Percentiles rank a stretch among this genome's conserved stretches.
These are phyloP conservation scores for Polydrusus tereticollis DNA, from an alignment of 2,888 invertebrate species.

Conservation along the genomic window DNA sequence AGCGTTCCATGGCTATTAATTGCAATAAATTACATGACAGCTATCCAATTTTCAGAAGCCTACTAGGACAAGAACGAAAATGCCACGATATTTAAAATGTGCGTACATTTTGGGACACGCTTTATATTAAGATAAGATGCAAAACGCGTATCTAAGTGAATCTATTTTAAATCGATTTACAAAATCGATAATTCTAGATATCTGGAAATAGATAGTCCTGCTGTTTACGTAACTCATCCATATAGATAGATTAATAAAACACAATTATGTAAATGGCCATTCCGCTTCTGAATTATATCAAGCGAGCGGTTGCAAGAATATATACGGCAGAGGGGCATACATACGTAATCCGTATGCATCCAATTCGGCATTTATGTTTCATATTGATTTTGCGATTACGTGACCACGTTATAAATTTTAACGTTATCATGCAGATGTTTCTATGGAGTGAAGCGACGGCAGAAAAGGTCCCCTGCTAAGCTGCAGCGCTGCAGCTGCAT, in stretches of 20 bases:
- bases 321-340: slow-evolving; percentile 9
- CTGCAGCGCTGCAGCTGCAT: slow-evolving; percentile 20
- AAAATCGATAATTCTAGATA: too few relatives aligned
- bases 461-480: slow-evolving; percentile 1
- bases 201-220: neutral
- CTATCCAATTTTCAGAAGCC: too few relatives aligned
- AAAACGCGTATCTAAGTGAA: too few relatives aligned
- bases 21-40: too few relatives aligned
- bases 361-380: slow-evolving; percentile 40
- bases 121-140: too few relatives aligned
- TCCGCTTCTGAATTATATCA: slow-evolving; percentile 14
- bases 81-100: too few relatives aligned
- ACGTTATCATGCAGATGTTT: slow-evolving; percentile 2
- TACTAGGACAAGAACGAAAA: too few relatives aligned
- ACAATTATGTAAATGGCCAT: slow-evolving; percentile 40
- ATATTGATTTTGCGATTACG: slow-evolving; percentile 40
- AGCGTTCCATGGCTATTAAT: too few relatives aligned
- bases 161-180: too few relatives aligned
- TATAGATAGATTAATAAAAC: slow-evolving; percentile 42
- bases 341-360: slow-evolving; percentile 38
- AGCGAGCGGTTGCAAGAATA: slow-evolving; percentile 17
- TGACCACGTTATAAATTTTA: slow-evolving; percentile 28
- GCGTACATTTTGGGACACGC: too few relatives aligned
- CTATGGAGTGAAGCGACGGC: neutral
- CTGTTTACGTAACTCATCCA: neutral